Evolutionary conservation across 2,113 vertebrate species (phyloP), one percentile per base, ranked within the genome.

Genomic region (Globicephala melas): DNA sequence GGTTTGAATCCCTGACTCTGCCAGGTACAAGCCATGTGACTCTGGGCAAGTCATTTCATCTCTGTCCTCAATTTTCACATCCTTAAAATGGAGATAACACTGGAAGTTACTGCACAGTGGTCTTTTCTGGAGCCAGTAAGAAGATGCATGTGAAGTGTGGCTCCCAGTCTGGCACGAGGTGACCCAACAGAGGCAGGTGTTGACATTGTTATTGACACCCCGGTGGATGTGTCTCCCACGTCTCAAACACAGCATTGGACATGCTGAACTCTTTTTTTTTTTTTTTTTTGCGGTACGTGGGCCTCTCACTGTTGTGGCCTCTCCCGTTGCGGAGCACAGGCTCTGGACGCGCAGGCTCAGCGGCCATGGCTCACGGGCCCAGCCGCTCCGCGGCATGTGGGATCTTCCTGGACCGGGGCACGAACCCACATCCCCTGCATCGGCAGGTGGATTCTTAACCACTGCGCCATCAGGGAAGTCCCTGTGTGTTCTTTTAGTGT

Each of bases 311-410:
- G 50, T 15, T 14, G 50, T 50, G 50, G 50, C 14, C 13, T 15
- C 50, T 50, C 50, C 13, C 4, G 50, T 50, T 15, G 50, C 1
- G 4, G 50, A 50, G 14, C 50, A 50, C 1, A 1, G 50, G 50
- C 50, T 13, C 47, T 0, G 13, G 12, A 13, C 12, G 1, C 3
- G 3, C 47, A 50, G 47, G 47, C 47, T 50, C 50, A 50, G 14
- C 3, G 13, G 14, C 13, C 13, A 3, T 50, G 50, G 50, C 4
- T 4, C 4, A 50, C 14, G 4, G 50, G 14, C 3, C 13, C 13
- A 50, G 50, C 13, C 5, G 4, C 50, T 50, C 50, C 50, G 1
- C 3, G 50, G 50, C 50, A 50, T 50, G 50, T 50, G 50, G 50
- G 50, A 50, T 50, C 50, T 50, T 50, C 50, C 50, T 13, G 13